These are phyloP conservation scores for Drosophila histrio DNA, from an alignment of 2,888 invertebrate genomes.

Conservation along the genomic window DNA sequence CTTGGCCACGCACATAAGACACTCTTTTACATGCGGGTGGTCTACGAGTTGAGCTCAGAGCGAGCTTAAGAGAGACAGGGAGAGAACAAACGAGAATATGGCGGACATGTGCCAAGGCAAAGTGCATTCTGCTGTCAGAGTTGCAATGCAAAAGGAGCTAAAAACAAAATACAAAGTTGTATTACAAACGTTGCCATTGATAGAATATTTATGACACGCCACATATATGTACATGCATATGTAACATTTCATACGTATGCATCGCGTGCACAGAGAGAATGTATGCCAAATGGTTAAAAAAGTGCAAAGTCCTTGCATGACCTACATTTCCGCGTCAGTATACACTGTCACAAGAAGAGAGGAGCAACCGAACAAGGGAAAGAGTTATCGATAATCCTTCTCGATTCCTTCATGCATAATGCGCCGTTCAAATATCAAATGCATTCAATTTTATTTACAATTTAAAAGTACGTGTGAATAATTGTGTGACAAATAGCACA, in stretches of 20 bases:
- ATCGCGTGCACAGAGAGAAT: conserved; percentile 51
- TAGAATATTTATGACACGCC: conserved; percentile 20
- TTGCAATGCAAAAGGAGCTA: conserved; percentile 15
- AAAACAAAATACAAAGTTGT: conserved; percentile 22
- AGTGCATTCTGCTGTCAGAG: conserved; percentile 34
- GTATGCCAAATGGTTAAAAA: conserved; percentile 59
- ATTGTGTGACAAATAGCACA: conserved; percentile 61
- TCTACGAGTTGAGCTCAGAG: conserved; percentile 10
- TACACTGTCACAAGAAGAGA: conserved; percentile 15
- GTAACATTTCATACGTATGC: conserved; percentile 6
- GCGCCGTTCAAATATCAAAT: conserved; percentile 23
- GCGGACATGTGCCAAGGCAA: conserved; percentile 39
- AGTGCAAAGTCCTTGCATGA: conserved; percentile 71
- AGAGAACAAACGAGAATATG: conserved; percentile 4
- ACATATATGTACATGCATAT: neutral
- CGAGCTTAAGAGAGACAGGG: conserved; percentile 13
- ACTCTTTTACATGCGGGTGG: conserved; percentile 40
- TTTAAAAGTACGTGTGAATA: conserved; percentile 41
- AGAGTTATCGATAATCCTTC: conserved; percentile 5
- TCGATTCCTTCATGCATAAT: conserved; percentile 9
- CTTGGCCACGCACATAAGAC: conserved; percentile 4
- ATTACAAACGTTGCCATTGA: conserved; percentile 50
- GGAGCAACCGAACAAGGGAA: neutral
- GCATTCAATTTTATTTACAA: conserved; percentile 21
- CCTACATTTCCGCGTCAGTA: conserved; percentile 56